A percentile compares a stretch with the other conserved stretches of the same genome.
Conservation (phyloP, 2,113 vertebrate species). For the Ivindomyrus marchei region DNA sequence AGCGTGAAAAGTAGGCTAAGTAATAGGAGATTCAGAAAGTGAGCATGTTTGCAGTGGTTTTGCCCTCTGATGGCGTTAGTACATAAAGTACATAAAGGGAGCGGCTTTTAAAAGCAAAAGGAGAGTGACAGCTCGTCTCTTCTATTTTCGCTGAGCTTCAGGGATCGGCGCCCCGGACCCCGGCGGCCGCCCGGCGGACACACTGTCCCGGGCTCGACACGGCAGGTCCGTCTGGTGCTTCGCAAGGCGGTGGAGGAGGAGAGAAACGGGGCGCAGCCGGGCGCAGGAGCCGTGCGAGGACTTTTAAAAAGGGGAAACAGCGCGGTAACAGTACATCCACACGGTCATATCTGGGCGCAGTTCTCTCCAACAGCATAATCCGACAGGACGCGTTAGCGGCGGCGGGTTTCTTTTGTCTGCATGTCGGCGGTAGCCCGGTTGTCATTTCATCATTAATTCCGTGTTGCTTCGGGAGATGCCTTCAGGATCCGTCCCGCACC, state of each 20-base stretch:
- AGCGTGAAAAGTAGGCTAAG: background rate
- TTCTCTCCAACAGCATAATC: background rate
- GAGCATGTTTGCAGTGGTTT: background rate
- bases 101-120: background rate
- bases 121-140: background rate
- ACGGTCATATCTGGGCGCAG: background rate
- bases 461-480: background rate
- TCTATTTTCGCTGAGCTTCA: background rate
- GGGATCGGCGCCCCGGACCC: background rate
- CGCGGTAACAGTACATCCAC: background rate
- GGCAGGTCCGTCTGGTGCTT: background rate
- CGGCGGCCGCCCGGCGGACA: background rate
- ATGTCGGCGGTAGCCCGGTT: background rate
- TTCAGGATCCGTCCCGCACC: background rate
- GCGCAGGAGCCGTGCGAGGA: background rate
- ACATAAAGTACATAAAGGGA: background rate
- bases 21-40: background rate
- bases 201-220: background rate
- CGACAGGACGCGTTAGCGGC: background rate
- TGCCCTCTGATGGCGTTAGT: background rate
- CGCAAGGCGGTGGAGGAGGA: background rate
- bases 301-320: background rate
- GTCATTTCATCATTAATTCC: background rate
- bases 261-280: background rate
- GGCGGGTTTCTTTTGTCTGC: background rate